Evolutionary conservation across 2,113 vertebrate genomes (phyloP).

Genomic region (Anhinga anhinga): DNA sequence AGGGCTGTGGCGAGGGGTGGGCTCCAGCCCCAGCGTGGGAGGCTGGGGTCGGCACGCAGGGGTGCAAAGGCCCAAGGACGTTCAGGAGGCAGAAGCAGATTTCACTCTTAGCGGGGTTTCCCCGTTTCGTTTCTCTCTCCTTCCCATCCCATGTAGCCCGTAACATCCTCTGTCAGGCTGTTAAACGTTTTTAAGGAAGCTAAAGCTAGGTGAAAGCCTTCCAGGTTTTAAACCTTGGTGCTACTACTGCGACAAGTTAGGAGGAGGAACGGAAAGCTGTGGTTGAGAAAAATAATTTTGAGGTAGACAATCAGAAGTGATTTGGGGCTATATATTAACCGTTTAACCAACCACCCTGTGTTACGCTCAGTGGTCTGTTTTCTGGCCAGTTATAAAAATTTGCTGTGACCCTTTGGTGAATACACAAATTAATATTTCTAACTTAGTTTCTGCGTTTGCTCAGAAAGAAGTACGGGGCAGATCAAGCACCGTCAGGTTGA

Average conservation of each 20-base stretch:
- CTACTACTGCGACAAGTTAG: background rate
- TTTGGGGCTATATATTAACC: background rate
- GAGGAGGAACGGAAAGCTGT: background rate
- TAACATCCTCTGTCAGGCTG: background rate
- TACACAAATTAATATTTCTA: background rate
- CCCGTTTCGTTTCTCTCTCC: background rate
- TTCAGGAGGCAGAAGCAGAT: background rate
- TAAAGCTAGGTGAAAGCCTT: background rate
- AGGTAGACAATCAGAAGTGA: background rate
- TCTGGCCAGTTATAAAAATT: background rate
- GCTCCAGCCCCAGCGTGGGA: accelerated
- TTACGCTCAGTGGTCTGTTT: background rate
- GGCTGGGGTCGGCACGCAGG: accelerated
- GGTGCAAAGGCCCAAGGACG: background rate
- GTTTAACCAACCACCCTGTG: accelerated
- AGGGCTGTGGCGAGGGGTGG: accelerated
- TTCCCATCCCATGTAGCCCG: background rate
- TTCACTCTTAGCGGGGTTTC: background rate
- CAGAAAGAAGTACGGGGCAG: accelerated
- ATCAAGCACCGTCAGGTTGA: background rate
- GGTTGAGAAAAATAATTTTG: background rate
- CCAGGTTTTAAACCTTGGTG: background rate
- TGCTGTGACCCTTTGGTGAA: background rate
- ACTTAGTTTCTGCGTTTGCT: background rate
- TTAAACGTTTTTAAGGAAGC: background rate